Evolutionary conservation across 2,888 invertebrate species (phyloP), one percentile per base, ranked within the genome.

Genomic region (Axea sp.): DNA sequence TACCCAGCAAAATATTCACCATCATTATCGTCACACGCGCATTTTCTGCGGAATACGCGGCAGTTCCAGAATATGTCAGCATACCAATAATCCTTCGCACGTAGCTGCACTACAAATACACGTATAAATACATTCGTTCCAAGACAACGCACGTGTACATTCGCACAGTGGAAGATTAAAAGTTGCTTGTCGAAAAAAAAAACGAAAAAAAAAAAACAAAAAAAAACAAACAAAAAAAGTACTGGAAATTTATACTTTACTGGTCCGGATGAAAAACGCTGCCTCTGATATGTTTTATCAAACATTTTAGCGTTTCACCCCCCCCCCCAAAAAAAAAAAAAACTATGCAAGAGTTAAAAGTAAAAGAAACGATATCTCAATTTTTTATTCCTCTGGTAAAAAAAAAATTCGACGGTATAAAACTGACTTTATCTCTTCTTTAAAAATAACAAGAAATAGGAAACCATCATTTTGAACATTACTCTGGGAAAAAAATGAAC

Each of bases 141-240:
- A 65, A 65, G 72, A 72, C 55, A 64, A 19, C 49, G 57, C 71
- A 59, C 51, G 68, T 49, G 59, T 59, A 49, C 59, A 59, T 41
- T 67, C 43, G 65, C 53, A 62, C 64, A 57, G 77, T 72, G 77
- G 75, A 73, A 82, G 83, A 83, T 83, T 83, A 83, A 83, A 82
- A 83, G 81, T 79, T 81, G 81, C 80, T 80, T 81, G 79, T 55
- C 76, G 59, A 77, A 76, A 51, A 68, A n/a, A n/a, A n/a, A n/a
- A n/a, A n/a, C n/a, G n/a, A n/a, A n/a, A n/a, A n/a, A n/a, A n/a
- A n/a, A n/a, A n/a, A n/a, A n/a, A n/a, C n/a, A n/a, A n/a, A n/a
- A n/a, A n/a, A n/a, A n/a, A n/a, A n/a, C n/a, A n/a, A n/a, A n/a
- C n/a, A n/a, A n/a, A n/a, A n/a, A n/a, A 68, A 69, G 49, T 35